These are phyloP conservation scores for Sciurus carolinensis DNA, from an alignment of 2,797 vertebrate species.

Conservation along the genomic window DNA sequence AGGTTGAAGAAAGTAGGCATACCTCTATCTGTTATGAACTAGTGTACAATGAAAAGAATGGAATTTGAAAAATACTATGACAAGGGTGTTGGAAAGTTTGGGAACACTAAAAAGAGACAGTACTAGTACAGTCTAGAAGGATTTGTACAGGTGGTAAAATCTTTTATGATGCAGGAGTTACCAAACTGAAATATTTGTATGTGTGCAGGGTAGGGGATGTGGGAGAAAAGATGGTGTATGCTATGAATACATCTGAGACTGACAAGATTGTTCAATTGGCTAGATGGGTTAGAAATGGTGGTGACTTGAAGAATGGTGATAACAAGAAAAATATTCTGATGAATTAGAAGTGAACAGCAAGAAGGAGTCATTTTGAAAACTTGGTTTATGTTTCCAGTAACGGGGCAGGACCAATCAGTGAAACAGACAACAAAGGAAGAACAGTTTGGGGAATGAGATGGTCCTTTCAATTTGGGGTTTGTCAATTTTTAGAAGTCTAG, in stretches of 20 bases:
- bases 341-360: not conserved
- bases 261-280: not conserved
- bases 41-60: not conserved
- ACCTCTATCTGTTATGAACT: not conserved
- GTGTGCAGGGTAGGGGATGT: not conserved
- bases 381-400: not conserved
- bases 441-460: not conserved
- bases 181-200: not conserved
- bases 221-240: not conserved
- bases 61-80: not conserved
- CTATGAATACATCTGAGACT: not conserved
- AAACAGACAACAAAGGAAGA: not conserved
- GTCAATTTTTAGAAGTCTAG: slow-evolving; percentile 49
- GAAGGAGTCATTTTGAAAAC: not conserved
- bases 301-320: not conserved
- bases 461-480: not conserved
- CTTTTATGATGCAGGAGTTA: not conserved
- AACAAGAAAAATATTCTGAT: not conserved
- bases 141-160: not conserved
- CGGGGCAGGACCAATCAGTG: not conserved
- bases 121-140: not conserved
- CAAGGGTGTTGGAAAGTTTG: not conserved
- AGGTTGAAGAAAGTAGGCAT: not conserved
- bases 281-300: not conserved
- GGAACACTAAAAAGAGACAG: not conserved